Evolutionary conservation across 1,140 invertebrate genomes (phyloP).

Genomic region (Metopolophium dirhodum): DNA sequence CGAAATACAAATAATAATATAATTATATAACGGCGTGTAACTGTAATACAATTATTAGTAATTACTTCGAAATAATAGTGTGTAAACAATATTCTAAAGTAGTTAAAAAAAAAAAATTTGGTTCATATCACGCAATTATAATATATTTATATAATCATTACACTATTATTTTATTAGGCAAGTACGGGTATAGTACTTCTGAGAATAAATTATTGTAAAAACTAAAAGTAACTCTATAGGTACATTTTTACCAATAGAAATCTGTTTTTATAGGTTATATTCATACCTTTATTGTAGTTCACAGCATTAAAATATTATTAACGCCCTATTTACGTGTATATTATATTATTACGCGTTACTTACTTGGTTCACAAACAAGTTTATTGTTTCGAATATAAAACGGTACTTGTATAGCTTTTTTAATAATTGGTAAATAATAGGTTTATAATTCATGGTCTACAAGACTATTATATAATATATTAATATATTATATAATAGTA

Average conservation of each 20-base stretch:
- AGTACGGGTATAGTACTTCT: background rate
- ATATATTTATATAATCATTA: background rate
- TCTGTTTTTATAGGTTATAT: background rate
- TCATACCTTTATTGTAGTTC: background rate
- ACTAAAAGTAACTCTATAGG: background rate
- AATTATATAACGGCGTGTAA: background rate
- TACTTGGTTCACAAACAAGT: background rate
- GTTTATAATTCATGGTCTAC: background rate
- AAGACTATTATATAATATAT: background rate
- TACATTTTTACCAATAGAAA: background rate
- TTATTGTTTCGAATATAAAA: background rate
- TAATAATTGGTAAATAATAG: conserved; percentile 2
- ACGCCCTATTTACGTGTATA: background rate
- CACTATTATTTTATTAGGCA: background rate
- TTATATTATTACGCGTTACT: too few relatives aligned
- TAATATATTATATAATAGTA: background rate
- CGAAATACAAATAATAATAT: background rate
- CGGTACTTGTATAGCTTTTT: background rate
- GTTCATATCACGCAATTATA: background rate
- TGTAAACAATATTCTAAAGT: background rate
- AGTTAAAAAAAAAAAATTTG: background rate
- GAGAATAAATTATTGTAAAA: background rate
- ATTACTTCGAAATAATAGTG: background rate
- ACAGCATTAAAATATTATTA: background rate
- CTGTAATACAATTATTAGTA: background rate